A percentile compares a stretch with the other conserved stretches of the same genome.
Evolutionary conservation across 2,888 invertebrate species (phyloP).

Genomic region (Dynastes tityus): DNA sequence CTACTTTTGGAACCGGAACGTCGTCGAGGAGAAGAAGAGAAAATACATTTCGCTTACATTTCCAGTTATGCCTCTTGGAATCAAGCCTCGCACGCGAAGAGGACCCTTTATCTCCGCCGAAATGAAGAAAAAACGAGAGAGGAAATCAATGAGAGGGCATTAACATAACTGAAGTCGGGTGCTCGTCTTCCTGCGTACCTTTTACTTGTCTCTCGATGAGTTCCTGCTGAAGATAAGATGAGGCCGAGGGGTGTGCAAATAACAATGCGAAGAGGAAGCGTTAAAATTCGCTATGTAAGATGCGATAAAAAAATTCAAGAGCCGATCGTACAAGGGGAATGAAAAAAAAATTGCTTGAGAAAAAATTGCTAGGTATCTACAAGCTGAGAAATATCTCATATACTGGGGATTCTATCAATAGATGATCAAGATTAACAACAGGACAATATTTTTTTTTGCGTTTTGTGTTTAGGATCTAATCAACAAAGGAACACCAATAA

Average conservation of each 20-base stretch:
- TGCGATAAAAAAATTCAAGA: slow-evolving; percentile 5
- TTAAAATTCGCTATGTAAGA: slow-evolving; percentile 4
- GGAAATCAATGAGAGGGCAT: slow-evolving; percentile 19
- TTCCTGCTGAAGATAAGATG: slow-evolving; percentile 21
- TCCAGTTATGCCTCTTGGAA: slow-evolving; percentile 9
- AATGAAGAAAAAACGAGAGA: background rate
- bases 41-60: slow-evolving; percentile 22
- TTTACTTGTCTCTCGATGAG: slow-evolving; percentile 7
- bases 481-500: too few relatives aligned
- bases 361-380: too few relatives aligned
- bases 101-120: background rate
- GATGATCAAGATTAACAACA: too few relatives aligned
- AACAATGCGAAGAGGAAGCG: slow-evolving; percentile 6
- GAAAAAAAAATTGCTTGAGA: background rate
- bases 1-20: background rate
- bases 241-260: slow-evolving; percentile 10
- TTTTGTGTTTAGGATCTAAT: too few relatives aligned
- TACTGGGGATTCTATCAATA: too few relatives aligned
- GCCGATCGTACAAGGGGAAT: background rate
- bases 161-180: slow-evolving; percentile 15
- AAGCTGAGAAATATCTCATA: too few relatives aligned
- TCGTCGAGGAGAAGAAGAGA: background rate
- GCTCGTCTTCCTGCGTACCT: slow-evolving; percentile 5
- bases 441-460: too few relatives aligned
- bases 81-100: background rate